Base-by-base conservation (phyloP, 1,140 invertebrate genomes). In the Helicoverpa zea region DNA sequence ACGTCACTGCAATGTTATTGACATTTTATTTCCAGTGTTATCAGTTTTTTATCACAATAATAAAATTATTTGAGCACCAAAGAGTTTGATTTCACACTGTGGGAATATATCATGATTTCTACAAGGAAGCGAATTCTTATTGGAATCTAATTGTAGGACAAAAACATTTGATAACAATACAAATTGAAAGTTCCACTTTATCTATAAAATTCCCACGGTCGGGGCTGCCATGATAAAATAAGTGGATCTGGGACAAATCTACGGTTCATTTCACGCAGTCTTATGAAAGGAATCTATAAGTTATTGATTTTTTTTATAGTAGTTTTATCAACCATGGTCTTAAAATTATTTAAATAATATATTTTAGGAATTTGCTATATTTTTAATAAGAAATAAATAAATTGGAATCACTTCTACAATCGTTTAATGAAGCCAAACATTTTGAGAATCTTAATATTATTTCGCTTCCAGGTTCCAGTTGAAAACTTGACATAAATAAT, bases 1-100 rank as follows among this genome's bases (percentile, higher is more conserved):
- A 94, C 93, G 93, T 94, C 93, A 94, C 89, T 90, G 86, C 83
- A 86, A 86, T 87, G 86, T 87, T 88, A 89, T 91, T 91, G 90
- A 92, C 92, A 92, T 89, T 80, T 88, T 88, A 76, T 18, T 74
- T 77, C 86, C 90, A 91, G 83, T 83, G 79, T 85, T 89, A 86
- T 87, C 86, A 89, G 77, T 81, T 83, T 81, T 84, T 86, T 83
- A 82, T 84, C 81, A 86, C 83, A 74, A 85, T 63, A 76, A 84
- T 54, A 63, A 64, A 68, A 83, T 66, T 47, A 59, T 43, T 66
- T 63, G 13, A 16, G 18, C 14, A 49, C 58, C 1, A 2, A 79
- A 63, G 35, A 54, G 47, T 52, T 18, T 59, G 18, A 35, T 54
- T 80, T 72, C 23, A 18, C 47, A 61, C 54, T 59, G 51, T 63